phyloP scores from a whole-genome alignment of 2,888 invertebrate genomes.

The Volucella bombylans region DNA sequence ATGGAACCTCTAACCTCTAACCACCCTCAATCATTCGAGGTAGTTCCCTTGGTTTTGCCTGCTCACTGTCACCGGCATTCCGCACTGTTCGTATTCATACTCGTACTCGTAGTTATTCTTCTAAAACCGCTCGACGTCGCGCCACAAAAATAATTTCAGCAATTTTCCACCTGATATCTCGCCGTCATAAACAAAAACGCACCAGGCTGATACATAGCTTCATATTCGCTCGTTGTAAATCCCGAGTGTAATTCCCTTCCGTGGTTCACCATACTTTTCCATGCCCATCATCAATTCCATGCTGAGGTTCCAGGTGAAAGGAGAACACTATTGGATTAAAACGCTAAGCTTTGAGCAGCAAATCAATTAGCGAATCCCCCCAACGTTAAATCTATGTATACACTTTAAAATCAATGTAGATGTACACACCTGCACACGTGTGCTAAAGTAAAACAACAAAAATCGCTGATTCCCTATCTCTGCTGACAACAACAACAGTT shows the following conservation, averaged over 20 bases:
- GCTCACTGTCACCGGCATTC: conserved; percentile 11
- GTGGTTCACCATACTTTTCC: conserved; percentile 48
- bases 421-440: conserved; percentile 15
- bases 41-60: conserved; percentile 2
- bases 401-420: no score
- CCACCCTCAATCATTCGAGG: conserved; percentile 23
- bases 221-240: not conserved
- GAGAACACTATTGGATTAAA: conserved; percentile 29
- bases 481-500: conserved; percentile 48
- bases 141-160: conserved; percentile 11
- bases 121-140: conserved; percentile 49
- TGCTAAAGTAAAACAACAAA: not conserved
- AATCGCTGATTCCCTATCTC: conserved; percentile 32
- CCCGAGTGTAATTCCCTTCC: conserved; percentile 9
- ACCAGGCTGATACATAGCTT: not conserved
- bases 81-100: not conserved
- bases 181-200: conserved; percentile 41
- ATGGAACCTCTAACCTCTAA: conserved; percentile 7
- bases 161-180: conserved; percentile 55
- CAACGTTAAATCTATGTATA: conserved; percentile 4
- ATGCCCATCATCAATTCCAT: conserved; percentile 10
- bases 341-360: conserved; percentile 19
- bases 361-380: conserved; percentile 58
- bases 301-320: conserved; percentile 12
- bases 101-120: not conserved